Conservation (phyloP, 2,113 vertebrate genomes). For the Seriola aureovittata region DNA sequence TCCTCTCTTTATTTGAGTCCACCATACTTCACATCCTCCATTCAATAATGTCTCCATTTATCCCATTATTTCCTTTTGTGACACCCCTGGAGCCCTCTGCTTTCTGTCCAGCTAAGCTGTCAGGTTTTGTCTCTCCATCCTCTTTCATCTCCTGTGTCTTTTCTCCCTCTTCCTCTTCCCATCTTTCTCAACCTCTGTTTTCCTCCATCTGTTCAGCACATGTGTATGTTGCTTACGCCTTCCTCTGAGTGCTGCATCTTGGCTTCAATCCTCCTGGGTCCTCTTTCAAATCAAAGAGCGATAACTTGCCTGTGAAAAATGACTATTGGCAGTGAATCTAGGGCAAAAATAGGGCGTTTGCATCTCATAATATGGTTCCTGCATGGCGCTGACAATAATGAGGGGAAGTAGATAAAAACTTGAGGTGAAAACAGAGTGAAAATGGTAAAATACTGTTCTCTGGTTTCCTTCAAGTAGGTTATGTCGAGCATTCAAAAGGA, state of each 20-base stretch:
- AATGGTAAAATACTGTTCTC: constrained; percentile 41
- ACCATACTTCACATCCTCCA: neutral
- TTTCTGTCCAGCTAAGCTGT: constrained; percentile 36
- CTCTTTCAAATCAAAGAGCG: constrained; percentile 51
- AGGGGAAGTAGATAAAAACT: constrained; percentile 49
- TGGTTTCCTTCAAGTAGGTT: constrained; percentile 50
- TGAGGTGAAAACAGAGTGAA: constrained; percentile 14
- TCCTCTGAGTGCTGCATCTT: constrained; percentile 42
- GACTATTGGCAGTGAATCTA: constrained; percentile 53
- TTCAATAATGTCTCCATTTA: constrained; percentile 19
- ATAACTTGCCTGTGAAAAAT: constrained; percentile 67
- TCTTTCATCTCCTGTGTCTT: constrained; percentile 5
- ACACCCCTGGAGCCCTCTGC: neutral
- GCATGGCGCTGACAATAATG: constrained; percentile 42
- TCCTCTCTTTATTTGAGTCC: constrained; percentile 13
- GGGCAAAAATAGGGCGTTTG: constrained; percentile 46
- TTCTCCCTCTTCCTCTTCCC: neutral
- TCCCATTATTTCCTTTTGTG: neutral
- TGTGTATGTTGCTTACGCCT: constrained; percentile 19
- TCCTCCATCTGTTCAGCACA: constrained; percentile 35
- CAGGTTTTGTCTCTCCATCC: neutral
- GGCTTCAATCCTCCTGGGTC: constrained; percentile 50
- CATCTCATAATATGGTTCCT: constrained; percentile 31
- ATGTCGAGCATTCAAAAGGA: constrained; percentile 12
- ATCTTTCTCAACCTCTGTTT: neutral